These are phyloP conservation scores for Trissolcus basalis DNA, from an alignment of 1,140 invertebrate genomes.

Conservation along the genomic window DNA sequence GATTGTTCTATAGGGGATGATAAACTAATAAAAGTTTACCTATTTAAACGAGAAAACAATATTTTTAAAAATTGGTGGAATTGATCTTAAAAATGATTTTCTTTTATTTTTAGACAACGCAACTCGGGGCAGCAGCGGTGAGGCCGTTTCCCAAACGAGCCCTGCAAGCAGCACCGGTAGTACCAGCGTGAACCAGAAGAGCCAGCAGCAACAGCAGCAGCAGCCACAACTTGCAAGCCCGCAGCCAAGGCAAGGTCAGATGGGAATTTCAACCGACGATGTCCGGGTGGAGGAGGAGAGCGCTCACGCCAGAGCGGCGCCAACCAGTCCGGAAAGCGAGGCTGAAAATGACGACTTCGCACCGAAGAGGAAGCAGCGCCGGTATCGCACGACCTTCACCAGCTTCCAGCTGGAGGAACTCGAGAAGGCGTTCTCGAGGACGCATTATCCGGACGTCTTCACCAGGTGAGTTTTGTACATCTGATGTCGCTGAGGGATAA, in stretches of 20 bases:
- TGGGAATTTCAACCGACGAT: constrained; percentile 73
- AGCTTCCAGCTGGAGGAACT: constrained; percentile 97
- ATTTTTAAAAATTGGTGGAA: no score
- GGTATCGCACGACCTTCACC: constrained; percentile 96
- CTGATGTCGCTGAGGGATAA: background rate
- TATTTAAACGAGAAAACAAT: no score
- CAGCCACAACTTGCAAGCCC: constrained; percentile 29
- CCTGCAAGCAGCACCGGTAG: constrained; percentile 72
- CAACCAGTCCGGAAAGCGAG: constrained; percentile 82
- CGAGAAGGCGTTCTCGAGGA: constrained; percentile 97
- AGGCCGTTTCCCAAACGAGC: constrained; percentile 71
- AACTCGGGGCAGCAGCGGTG: constrained; percentile 64
- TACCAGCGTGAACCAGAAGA: constrained; percentile 64
- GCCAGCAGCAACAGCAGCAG: constrained; percentile 42
- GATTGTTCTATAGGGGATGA: no score
- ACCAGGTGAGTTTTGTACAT: constrained; percentile 83
- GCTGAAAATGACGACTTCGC: constrained; percentile 87
- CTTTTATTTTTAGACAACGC: constrained; percentile 58
- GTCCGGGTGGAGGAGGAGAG: constrained; percentile 69
- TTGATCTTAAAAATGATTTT: background rate
- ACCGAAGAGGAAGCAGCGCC: constrained; percentile 92
- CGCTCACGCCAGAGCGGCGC: constrained; percentile 72
- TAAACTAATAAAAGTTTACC: no score
- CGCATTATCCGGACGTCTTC: constrained; percentile 98
- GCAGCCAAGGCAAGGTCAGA: constrained; percentile 58